Evolutionary conservation across 2,888 invertebrate species (phyloP).

Genomic region (Diaprepes abbreviatus): DNA sequence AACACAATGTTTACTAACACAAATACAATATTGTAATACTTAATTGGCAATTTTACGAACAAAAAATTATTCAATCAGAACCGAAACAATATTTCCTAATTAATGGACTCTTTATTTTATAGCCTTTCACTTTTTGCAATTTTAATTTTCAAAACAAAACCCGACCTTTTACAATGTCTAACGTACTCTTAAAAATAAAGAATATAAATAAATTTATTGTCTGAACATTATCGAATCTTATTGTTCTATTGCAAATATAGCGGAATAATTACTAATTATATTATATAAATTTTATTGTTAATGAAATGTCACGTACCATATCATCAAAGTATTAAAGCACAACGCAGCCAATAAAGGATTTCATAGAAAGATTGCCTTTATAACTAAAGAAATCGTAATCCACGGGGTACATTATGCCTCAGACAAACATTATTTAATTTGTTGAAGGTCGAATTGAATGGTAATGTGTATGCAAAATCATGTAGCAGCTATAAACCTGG

Average conservation of each 20-base stretch:
- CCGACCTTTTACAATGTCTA: background rate
- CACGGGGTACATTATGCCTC: no score
- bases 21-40: no score
- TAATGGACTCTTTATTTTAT: background rate
- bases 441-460: no score
- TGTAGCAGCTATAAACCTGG: no score
- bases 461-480: no score
- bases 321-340: background rate
- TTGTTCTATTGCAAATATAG: constrained; percentile 1
- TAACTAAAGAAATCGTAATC: no score
- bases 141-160: constrained; percentile 2
- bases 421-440: no score
- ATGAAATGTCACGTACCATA: no score
- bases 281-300: no score
- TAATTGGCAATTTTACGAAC: background rate
- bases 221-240: background rate
- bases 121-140: constrained; percentile 2
- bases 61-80: background rate
- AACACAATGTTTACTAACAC: no score
- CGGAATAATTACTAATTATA: background rate
- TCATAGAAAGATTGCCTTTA: no score
- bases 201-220: background rate
- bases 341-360: no score
- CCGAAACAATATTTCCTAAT: background rate
- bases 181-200: background rate